Evolutionary conservation across 1,140 invertebrate species (phyloP).

Genomic region (Zaprionus ornatus): DNA sequence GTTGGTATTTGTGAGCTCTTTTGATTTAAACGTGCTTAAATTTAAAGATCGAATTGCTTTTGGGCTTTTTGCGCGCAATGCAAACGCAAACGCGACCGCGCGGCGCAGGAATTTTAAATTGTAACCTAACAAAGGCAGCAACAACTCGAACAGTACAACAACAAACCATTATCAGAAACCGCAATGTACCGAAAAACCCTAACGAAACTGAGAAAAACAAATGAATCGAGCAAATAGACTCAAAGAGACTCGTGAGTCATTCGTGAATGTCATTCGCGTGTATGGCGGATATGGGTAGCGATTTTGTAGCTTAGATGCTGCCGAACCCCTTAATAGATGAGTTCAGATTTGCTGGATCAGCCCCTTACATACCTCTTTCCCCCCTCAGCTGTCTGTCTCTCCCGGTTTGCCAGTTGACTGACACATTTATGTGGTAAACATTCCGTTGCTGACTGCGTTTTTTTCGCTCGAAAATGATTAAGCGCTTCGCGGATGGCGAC

Average conservation of each 20-base stretch:
- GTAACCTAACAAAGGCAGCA: constrained; percentile 35
- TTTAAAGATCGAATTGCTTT: constrained; percentile 81
- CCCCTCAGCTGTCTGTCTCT: too few species aligned
- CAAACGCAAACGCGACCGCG: constrained; percentile 17
- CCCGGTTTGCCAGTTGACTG: constrained; percentile 15
- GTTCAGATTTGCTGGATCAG: constrained; percentile 24
- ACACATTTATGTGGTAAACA: constrained; percentile 38
- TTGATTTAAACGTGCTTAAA: constrained; percentile 81
- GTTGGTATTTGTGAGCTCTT: constrained; percentile 63
- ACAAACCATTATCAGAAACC: constrained; percentile 16
- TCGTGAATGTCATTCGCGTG: constrained; percentile 54
- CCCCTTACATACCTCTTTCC: neutral
- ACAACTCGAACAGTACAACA: constrained; percentile 23
- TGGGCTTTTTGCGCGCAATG: constrained; percentile 24
- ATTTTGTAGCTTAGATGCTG: constrained; percentile 53
- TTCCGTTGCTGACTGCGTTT: constrained; percentile 28
- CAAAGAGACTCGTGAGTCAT: constrained; percentile 51
- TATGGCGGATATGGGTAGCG: constrained; percentile 65
- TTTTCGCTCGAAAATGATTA: constrained; percentile 34
- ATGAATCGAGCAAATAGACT: constrained; percentile 1
- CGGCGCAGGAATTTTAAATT: constrained; percentile 72
- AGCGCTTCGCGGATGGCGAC: constrained; percentile 9
- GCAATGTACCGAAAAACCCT: constrained; percentile 20
- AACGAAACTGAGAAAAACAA: constrained; percentile 1
- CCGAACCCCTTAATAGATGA: constrained; percentile 24